These are phyloP conservation scores for Ancistrus triradiatus DNA, from an alignment of 2,113 vertebrate species.

Conservation along the genomic window DNA sequence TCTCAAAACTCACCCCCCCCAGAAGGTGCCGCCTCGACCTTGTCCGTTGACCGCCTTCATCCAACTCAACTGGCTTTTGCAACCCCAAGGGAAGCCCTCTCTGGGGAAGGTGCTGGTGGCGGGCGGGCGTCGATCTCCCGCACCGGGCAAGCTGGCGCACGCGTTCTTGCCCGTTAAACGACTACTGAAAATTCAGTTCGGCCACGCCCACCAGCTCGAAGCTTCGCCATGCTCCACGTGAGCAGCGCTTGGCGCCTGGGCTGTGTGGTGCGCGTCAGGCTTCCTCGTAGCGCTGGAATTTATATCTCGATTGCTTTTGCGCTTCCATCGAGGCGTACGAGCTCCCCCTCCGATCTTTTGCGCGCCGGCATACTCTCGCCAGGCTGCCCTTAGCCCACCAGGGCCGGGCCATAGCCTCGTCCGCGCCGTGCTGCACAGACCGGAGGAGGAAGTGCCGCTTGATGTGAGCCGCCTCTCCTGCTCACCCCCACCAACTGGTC, in stretches of 20 bases:
- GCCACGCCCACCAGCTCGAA: constrained; percentile 84
- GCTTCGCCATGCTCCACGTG: constrained; percentile 84
- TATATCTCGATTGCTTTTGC: constrained; percentile 98
- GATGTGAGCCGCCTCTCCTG: too few species aligned
- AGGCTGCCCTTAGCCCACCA: too few species aligned
- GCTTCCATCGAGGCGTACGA: constrained; percentile 93
- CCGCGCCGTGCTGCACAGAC: too few species aligned
- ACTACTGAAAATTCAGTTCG: too few species aligned
- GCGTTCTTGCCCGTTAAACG: constrained; percentile 79
- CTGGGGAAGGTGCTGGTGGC: constrained; percentile 82
- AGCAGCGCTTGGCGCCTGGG: constrained; percentile 93
- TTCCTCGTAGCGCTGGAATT: constrained; percentile 92
- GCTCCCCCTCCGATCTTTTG: constrained; percentile 96
- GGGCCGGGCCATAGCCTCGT: too few species aligned
- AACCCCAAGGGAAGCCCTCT: constrained; percentile 83
- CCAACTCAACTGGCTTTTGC: too few species aligned
- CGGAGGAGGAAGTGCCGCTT: too few species aligned
- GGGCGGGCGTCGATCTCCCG: constrained; percentile 85
- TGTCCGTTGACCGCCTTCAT: too few species aligned
- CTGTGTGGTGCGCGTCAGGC: constrained; percentile 89
- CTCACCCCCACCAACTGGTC: too few species aligned
- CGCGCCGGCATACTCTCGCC: constrained; percentile 92
- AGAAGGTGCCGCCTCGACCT: constrained; percentile 80
- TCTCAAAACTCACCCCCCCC: constrained; percentile 78
- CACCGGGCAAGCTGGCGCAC: constrained; percentile 83